Percentiles rank a stretch among this genome's conserved stretches.
phyloP scores from a whole-genome alignment of 2,797 vertebrate genomes.

The Gouania willdenowi region DNA sequence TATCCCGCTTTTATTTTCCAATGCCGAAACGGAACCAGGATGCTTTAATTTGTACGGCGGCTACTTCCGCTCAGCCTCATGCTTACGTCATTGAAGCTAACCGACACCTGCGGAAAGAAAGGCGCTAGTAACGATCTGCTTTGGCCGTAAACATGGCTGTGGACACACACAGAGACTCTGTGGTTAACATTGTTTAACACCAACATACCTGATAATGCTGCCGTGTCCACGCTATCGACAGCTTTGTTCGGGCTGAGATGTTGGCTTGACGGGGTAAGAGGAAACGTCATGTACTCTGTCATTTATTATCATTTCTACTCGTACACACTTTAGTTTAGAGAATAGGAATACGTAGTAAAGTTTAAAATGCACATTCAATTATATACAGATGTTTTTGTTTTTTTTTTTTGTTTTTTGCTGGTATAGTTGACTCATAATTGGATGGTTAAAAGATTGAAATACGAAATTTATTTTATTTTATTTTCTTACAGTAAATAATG shows the following conservation, averaged over 20 bases:
- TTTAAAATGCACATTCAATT: no score
- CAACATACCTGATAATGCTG: slow-evolving; percentile 18
- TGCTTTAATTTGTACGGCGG: slow-evolving; percentile 8
- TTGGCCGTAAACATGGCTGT: background rate
- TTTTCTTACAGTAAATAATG: no score
- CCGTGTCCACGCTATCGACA: slow-evolving; percentile 2
- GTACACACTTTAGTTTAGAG: no score
- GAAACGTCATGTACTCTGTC: no score
- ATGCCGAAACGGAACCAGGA: background rate
- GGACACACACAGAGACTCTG: background rate
- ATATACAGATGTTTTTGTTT: no score
- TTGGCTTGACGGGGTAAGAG: slow-evolving; percentile 47
- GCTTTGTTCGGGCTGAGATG: slow-evolving; percentile 42
- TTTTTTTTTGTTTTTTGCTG: no score
- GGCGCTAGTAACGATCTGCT: background rate
- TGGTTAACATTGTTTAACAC: background rate
- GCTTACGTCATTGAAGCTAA: background rate
- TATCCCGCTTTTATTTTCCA: no score
- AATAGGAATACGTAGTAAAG: no score
- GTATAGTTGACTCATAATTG: no score
- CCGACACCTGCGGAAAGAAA: slow-evolving; percentile 16
- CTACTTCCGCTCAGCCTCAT: background rate
- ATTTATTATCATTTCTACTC: no score
- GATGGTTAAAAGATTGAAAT: no score
- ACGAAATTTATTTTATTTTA: no score